Conservation (phyloP, 2,113 vertebrate species). For the Dipodomys spectabilis region DNA sequence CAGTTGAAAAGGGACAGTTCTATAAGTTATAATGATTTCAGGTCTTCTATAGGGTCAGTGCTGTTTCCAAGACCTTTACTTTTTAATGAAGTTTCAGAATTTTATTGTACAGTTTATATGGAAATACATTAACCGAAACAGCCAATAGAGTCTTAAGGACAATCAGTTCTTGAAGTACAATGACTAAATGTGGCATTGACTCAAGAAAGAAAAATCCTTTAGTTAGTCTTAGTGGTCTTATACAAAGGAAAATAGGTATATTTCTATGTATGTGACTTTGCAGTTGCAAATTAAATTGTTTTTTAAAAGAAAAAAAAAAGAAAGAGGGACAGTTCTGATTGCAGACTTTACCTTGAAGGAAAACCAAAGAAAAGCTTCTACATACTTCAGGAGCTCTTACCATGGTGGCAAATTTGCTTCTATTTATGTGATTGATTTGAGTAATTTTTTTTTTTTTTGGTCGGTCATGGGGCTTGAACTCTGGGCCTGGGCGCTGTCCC, state of each 20-base stretch:
- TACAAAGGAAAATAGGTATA: no score
- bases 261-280: not conserved
- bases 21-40: not conserved
- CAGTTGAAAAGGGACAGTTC: not conserved
- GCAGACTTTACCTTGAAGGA: not conserved
- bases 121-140: not conserved
- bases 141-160: not conserved
- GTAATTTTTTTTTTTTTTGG: no score
- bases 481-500: no score
- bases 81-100: not conserved
- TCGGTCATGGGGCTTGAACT: no score
- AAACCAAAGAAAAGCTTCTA: not conserved
- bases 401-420: not conserved
- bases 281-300: not conserved
- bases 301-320: no score
- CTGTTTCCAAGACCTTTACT: not conserved
- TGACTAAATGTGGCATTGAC: not conserved
- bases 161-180: not conserved
- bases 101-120: conserved; percentile 5
- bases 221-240: not conserved
- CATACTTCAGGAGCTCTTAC: not conserved
- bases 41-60: not conserved
- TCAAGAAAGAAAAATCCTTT: not conserved
- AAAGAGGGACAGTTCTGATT: no score
- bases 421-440: not conserved